Percentiles rank a stretch among this genome's conserved stretches.
phyloP scores from a whole-genome alignment of 1,140 invertebrate species.

The Hyphantria cunea region DNA sequence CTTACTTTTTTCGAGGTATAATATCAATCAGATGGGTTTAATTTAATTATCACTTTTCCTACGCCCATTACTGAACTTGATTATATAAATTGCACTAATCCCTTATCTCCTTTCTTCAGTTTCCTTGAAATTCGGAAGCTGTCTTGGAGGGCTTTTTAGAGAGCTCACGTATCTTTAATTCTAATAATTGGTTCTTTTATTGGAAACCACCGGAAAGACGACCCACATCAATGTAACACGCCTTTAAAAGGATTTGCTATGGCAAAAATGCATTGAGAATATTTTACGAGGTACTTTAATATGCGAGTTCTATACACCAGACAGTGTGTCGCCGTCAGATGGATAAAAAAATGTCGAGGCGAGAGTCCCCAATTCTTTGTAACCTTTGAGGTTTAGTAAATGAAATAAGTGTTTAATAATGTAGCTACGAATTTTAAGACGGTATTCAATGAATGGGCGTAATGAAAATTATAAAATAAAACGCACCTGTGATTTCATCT shows the following conservation, averaged over 20 bases:
- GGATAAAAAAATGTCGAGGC: conserved; percentile 24
- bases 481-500: no score
- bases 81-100: conserved; percentile 67
- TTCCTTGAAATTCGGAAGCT: conserved; percentile 77
- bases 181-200: conserved; percentile 76
- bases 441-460: no score
- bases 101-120: conserved; percentile 46
- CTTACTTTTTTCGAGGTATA: no score
- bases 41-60: conserved; percentile 21
- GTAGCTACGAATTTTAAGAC: no score
- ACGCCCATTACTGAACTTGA: no score
- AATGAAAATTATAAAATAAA: no score
- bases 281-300: conserved; percentile 38
- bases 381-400: conserved; percentile 28
- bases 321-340: conserved; percentile 59
- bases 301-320: conserved; percentile 43
- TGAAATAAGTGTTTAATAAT: neutral
- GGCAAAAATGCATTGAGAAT: conserved; percentile 49
- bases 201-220: conserved; percentile 63
- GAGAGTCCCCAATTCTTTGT: neutral
- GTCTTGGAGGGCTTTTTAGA: conserved; percentile 48
- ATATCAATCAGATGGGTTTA: no score
- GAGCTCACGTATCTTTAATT: conserved; percentile 51
- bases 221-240: conserved; percentile 63
- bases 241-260: conserved; percentile 70